These are phyloP conservation scores for Chrysodeixis includens DNA, from an alignment of 2,888 invertebrate species.

Conservation along the genomic window DNA sequence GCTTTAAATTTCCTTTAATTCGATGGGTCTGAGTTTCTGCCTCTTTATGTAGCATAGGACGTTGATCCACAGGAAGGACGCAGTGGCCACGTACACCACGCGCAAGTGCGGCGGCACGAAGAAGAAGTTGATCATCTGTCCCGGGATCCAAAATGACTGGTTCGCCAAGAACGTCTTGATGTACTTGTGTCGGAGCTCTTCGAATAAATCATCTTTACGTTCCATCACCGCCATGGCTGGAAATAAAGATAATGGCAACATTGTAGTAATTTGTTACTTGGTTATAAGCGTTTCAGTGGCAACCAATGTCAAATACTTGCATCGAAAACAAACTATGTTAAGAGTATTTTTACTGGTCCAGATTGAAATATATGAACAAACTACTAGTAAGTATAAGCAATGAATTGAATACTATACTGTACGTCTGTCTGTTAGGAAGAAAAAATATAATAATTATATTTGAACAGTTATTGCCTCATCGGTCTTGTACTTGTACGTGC, in stretches of 20 bases:
- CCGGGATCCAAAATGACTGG: constrained; percentile 95
- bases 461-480: constrained; percentile 2
- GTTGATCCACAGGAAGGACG: constrained; percentile 95
- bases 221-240: constrained; percentile 94
- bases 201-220: constrained; percentile 91
- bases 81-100: constrained; percentile 93
- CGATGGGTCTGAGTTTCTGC: constrained; percentile 69
- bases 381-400: no score
- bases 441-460: background rate
- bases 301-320: no score
- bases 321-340: no score
- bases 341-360: no score
- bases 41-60: constrained; percentile 95
- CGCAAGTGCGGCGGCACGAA: constrained; percentile 92
- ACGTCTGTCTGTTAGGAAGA: background rate
- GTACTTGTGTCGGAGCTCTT: constrained; percentile 93
- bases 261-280: background rate
- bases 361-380: no score
- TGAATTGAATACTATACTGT: background rate
- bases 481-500: background rate
- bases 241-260: constrained; percentile 35
- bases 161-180: constrained; percentile 92
- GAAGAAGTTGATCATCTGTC: constrained; percentile 93
- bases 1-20: background rate
- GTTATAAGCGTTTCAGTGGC: no score